A percentile compares a stretch with the other conserved stretches of the same genome.
Evolutionary conservation across 2,888 invertebrate genomes (phyloP).

Genomic region (Amiota communis): DNA sequence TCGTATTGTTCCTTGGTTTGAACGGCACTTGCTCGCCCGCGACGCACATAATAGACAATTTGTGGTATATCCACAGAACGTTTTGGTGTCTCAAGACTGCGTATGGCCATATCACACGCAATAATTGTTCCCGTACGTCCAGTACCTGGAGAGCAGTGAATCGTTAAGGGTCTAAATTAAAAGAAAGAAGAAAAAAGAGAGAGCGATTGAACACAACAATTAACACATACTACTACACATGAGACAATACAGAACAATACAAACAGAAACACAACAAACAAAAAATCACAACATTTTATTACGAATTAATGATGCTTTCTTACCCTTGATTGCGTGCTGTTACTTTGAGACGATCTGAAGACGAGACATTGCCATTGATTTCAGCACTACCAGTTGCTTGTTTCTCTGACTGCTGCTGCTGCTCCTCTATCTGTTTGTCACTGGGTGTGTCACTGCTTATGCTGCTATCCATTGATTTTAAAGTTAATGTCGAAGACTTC

Average conservation of each 20-base stretch:
- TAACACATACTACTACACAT: conserved; percentile 37
- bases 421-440: conserved; percentile 40
- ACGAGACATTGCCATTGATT: conserved; percentile 65
- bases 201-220: conserved; percentile 39
- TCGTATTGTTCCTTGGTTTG: conserved; percentile 93
- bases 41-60: conserved; percentile 86
- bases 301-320: conserved; percentile 43
- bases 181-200: conserved; percentile 7
- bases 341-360: conserved; percentile 53
- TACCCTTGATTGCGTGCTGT: conserved; percentile 70
- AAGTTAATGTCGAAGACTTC: conserved; percentile 55
- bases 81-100: conserved; percentile 85
- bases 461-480: conserved; percentile 49
- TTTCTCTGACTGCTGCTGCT: not conserved
- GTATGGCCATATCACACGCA: conserved; percentile 89
- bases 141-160: conserved; percentile 92
- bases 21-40: conserved; percentile 91
- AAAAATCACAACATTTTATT: conserved; percentile 9
- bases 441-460: not conserved
- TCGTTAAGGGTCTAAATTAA: conserved; percentile 80
- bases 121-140: conserved; percentile 91
- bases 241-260: conserved; percentile 27
- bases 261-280: conserved; percentile 42
- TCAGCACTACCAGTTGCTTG: conserved; percentile 49
- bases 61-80: conserved; percentile 89